These are phyloP conservation scores for Hipposideros armiger DNA, from an alignment of 2,113 vertebrate species.

Conservation along the genomic window DNA sequence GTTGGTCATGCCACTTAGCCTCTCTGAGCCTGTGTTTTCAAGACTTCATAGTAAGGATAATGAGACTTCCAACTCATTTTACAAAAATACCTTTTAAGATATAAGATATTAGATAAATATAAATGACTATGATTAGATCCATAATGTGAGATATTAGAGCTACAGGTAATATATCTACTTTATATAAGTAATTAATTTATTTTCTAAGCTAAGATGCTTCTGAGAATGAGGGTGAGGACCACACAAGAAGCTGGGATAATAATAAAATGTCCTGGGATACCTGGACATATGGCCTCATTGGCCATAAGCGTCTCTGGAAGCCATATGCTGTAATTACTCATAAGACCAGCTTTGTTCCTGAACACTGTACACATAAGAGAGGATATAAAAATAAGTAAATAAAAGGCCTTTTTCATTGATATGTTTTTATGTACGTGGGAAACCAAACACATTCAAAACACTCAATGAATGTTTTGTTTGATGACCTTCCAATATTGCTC, in stretches of 20 bases:
- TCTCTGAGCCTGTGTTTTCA: slow-evolving; percentile 2
- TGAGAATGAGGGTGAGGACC: not conserved
- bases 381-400: not conserved
- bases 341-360: not conserved
- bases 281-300: not conserved
- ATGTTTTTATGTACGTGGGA: not conserved
- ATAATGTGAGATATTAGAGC: not conserved
- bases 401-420: not conserved
- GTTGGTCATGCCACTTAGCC: not conserved
- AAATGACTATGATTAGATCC: not conserved
- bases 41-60: not conserved
- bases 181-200: not conserved
- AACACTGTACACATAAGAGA: not conserved
- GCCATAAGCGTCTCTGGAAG: not conserved
- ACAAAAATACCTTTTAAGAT: not conserved
- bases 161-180: not conserved
- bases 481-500: not conserved
- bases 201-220: not conserved
- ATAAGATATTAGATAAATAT: not conserved
- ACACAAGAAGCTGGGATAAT: not conserved
- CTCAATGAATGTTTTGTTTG: not conserved
- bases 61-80: not conserved
- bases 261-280: not conserved
- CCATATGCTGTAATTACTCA: not conserved
- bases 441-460: not conserved